phyloP scores from a whole-genome alignment of 2,888 invertebrate species.

The Syritta pipiens region DNA sequence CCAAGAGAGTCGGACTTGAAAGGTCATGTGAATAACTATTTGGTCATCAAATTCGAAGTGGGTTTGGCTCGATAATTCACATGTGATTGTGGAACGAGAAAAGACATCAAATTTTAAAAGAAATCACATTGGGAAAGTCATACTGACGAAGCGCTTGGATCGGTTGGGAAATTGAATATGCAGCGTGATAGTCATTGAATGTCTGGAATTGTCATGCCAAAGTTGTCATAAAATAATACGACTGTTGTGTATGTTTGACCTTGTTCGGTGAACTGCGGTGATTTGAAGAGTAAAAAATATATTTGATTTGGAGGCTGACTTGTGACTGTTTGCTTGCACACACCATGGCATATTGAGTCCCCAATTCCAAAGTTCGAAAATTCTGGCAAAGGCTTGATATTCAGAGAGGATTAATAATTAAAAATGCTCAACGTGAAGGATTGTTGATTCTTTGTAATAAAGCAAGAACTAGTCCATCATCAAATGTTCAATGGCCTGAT shows the following conservation, averaged over 20 bases:
- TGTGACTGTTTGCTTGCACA: too few species aligned
- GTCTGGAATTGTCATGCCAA: neutral
- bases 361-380: neutral
- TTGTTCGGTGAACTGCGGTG: too few species aligned
- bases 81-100: neutral
- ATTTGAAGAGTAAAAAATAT: too few species aligned
- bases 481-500: too few species aligned
- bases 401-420: too few species aligned
- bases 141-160: neutral
- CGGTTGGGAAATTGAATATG: constrained; percentile 8
- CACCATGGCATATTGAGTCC: too few species aligned
- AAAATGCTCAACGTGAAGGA: too few species aligned
- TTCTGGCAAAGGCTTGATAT: neutral
- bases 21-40: neutral
- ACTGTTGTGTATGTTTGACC: neutral
- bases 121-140: neutral
- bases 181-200: too few species aligned
- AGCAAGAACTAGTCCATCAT: too few species aligned
- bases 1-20: neutral
- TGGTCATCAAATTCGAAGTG: neutral
- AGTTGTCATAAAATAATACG: neutral
- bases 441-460: too few species aligned
- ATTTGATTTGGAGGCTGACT: too few species aligned
- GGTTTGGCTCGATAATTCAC: neutral
- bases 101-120: constrained; percentile 2